Evolutionary conservation across 2,888 invertebrate species (phyloP), one percentile per base, ranked within the genome.

Genomic region (Iphiclides podalirius): DNA sequence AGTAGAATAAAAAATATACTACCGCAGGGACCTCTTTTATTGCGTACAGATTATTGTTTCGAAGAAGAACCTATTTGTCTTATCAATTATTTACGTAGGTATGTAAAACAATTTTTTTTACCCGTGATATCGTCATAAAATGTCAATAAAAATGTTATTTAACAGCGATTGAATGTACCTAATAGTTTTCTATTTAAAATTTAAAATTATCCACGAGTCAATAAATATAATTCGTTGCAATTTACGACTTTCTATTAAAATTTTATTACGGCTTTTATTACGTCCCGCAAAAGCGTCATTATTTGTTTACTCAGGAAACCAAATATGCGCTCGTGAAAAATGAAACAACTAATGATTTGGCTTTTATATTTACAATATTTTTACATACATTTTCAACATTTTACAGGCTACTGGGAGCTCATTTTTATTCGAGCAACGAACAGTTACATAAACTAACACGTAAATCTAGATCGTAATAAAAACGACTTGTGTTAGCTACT

Each of bases 341-440:
- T 81, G 57, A 87, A 87, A 87, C 80, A 75, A 70, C 75, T 66
- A 63, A 75, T 82, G 70, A 75, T 64, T 82, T 76, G 70, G 70
- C 75, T 81, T 83, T 86, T 86, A 77, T 87, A 88, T 88, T 86
- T 87, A 87, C 87, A 87, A 71, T 64, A 61, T 83, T 82, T 88
- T 84, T 86, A 86, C 86, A 86, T 85, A 82, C 84, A 86, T 6
- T 84, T 87, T 86, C 81, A 88, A 88, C 87, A 84, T 84, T 79
- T 81, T 87, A 88, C 88, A 84, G 78, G 76, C 88, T 88, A 88
- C 88, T 76, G 77, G 79, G 84, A 86, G 86, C 88, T 88, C 88
- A 80, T 87, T 88, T 87, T 87, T 81, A 87, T 87, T 87, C 87
- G 87, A 88, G 87, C 88, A 83, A 87, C 86, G 88, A 87, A 87